Evolutionary conservation across 2,888 invertebrate genomes (phyloP).

Genomic region (Caradrina clavipalpis): DNA sequence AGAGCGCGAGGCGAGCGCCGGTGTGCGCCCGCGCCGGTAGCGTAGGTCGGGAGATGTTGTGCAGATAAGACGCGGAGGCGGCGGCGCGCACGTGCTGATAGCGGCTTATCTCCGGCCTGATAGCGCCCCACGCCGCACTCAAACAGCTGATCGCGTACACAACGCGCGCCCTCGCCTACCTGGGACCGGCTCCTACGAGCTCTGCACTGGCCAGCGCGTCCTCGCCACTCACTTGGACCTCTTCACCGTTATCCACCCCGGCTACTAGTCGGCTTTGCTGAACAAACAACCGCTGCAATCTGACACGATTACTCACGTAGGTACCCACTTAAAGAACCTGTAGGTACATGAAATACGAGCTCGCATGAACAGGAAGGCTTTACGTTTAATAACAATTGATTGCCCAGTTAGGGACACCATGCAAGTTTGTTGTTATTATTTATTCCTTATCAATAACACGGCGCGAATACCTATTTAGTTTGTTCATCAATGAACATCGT

Average conservation of each 20-base stretch:
- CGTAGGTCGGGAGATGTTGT: conserved; percentile 76
- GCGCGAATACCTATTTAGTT: neutral
- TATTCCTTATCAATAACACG: neutral
- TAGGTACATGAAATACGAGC: too few species aligned
- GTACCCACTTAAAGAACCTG: too few species aligned
- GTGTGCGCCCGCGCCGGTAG: conserved; percentile 34
- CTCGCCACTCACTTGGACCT: neutral
- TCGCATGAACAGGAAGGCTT: too few species aligned
- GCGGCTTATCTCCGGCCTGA: conserved; percentile 66
- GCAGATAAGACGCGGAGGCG: conserved; percentile 65
- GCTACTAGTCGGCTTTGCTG: too few species aligned
- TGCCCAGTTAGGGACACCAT: neutral
- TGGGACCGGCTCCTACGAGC: too few species aligned
- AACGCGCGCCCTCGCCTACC: conserved; percentile 10
- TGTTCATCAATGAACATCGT: neutral
- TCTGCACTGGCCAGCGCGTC: too few species aligned
- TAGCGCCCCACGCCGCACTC: conserved; percentile 40
- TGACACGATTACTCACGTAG: too few species aligned
- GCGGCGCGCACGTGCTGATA: conserved; percentile 72
- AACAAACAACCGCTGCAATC: too few species aligned
- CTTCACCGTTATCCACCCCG: too few species aligned
- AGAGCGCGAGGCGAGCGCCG: conserved; percentile 13
- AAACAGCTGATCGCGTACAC: conserved; percentile 67
- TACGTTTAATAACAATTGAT: neutral
- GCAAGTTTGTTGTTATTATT: neutral